phyloP scores from a whole-genome alignment of 2,888 invertebrate species.

The Ophion costatus region DNA sequence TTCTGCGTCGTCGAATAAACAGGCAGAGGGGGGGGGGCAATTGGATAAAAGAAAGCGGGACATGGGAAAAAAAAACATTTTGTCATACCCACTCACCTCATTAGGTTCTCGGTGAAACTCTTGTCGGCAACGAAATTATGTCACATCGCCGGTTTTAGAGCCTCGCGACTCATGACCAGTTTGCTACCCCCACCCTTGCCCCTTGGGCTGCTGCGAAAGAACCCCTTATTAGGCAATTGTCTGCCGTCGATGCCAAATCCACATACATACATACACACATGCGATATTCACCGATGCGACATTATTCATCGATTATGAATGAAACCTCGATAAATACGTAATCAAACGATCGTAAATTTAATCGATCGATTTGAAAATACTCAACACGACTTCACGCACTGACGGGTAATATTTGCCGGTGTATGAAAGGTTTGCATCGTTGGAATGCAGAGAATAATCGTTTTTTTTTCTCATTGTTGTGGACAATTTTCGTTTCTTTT shows the following conservation, averaged over 20 bases:
- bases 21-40: not conserved
- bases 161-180: slow-evolving; percentile 54
- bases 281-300: not conserved
- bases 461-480: not conserved
- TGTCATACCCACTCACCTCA: slow-evolving; percentile 12
- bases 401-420: not conserved
- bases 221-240: slow-evolving; percentile 52
- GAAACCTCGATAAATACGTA: not conserved
- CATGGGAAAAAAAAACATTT: not conserved
- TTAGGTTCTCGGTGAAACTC: slow-evolving; percentile 37
- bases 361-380: not conserved
- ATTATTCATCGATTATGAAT: slow-evolving; percentile 1
- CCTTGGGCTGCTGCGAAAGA: not conserved
- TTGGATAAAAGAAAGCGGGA: not conserved
- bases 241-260: not conserved
- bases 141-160: slow-evolving; percentile 60
- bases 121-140: slow-evolving; percentile 48
- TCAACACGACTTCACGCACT: not conserved
- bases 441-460: not conserved
- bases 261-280: not conserved
- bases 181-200: slow-evolving; percentile 27
- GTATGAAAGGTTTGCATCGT: not conserved
- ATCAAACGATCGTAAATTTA: not conserved
- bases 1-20: not conserved
- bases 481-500: too few species aligned